Percentiles rank a stretch among this genome's conserved stretches.
Conservation (phyloP, 2,113 vertebrate genomes). For the Calonectris borealis region DNA sequence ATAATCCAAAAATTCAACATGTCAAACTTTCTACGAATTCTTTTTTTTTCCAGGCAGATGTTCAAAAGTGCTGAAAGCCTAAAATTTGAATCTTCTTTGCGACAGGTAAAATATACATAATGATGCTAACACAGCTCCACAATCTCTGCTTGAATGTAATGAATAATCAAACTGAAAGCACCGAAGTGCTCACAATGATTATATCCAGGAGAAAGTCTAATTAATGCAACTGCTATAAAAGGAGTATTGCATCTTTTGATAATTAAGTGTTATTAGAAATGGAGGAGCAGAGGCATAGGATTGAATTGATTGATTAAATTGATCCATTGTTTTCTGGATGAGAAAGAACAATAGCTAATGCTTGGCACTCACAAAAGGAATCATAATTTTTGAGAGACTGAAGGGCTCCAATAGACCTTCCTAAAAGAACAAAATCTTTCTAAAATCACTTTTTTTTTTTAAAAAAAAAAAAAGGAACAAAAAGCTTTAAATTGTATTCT, state of each 20-base stretch:
- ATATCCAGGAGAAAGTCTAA: neutral
- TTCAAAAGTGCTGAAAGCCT: neutral
- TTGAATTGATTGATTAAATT: neutral
- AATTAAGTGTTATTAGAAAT: constrained; percentile 27
- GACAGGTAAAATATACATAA: neutral
- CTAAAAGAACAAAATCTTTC: neutral
- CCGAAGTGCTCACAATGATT: neutral
- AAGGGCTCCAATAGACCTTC: neutral
- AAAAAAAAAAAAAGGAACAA: neutral
- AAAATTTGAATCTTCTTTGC: neutral
- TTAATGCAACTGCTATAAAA: neutral
- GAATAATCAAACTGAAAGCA: neutral
- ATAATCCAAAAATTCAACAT: neutral
- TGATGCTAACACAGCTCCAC: neutral
- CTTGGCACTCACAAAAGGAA: neutral
- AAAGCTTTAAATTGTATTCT: neutral
- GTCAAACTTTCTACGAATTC: neutral
- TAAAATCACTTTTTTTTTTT: neutral
- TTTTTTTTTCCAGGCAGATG: neutral
- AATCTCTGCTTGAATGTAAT: neutral
- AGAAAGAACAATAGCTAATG: neutral
- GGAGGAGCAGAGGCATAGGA: neutral
- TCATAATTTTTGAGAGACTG: neutral
- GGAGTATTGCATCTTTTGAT: neutral
- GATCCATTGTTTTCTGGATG: neutral